phyloP scores from a whole-genome alignment of 1,140 invertebrate genomes.

The Megalopta genalis region DNA sequence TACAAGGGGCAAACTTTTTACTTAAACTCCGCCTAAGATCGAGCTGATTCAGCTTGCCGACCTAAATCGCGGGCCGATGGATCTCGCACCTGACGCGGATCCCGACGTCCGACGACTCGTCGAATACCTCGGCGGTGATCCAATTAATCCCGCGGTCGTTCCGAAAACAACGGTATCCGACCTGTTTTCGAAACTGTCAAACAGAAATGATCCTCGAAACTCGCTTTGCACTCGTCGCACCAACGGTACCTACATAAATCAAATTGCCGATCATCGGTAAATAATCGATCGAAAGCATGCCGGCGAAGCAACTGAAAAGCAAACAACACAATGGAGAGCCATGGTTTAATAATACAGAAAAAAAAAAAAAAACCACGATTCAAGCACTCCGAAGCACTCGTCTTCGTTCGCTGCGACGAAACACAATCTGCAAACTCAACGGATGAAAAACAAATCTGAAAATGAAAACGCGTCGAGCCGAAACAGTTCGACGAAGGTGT shows the following conservation, averaged over 20 bases:
- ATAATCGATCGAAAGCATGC: background rate
- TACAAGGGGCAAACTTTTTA: conserved; percentile 49
- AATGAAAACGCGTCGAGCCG: background rate
- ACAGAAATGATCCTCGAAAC: too few relatives aligned
- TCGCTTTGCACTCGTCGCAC: too few relatives aligned
- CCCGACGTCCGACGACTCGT: too few relatives aligned
- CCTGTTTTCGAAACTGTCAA: too few relatives aligned
- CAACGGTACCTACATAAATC: too few relatives aligned
- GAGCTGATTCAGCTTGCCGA: background rate
- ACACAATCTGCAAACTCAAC: background rate
- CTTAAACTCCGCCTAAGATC: conserved; percentile 16
- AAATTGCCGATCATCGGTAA: too few relatives aligned
- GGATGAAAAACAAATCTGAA: background rate
- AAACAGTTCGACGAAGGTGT: background rate
- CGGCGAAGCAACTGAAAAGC: background rate
- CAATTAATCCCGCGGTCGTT: too few relatives aligned
- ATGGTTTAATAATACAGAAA: background rate
- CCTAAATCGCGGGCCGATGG: background rate
- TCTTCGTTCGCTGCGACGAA: too few relatives aligned
- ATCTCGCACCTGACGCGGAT: background rate
- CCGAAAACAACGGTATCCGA: too few relatives aligned
- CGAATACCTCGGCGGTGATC: background rate
- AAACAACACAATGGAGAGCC: too few relatives aligned
- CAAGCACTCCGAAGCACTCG: too few relatives aligned
- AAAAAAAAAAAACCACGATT: background rate